Evolutionary conservation across 2,888 invertebrate species (phyloP), one percentile per base, ranked within the genome.

Genomic region (Halictus quadricinctus): DNA sequence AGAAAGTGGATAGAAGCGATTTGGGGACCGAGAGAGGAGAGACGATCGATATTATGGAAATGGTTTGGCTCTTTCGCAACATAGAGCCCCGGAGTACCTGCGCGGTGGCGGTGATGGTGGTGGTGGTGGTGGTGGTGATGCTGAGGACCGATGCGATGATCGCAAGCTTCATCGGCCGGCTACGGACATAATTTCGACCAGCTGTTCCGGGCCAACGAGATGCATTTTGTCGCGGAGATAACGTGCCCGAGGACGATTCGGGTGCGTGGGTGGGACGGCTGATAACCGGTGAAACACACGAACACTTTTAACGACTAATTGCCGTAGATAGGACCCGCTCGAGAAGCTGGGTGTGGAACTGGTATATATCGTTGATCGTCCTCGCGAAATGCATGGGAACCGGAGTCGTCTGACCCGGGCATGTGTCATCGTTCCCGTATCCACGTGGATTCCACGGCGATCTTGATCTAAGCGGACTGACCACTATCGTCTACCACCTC

Each of bases 211-310:
- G 81, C 92, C 89, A 91, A 91, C 87, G 93, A 91, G 92, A 93
- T 93, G 92, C 93, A 93, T 93, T 93, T 93, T 93, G 93, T 93
- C 91, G 90, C 88, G 86, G 86, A 90, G 93, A 93, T 93, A 93
- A 93, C 88, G 88, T 83, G 85, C 79, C 84, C 82, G 80, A 64
- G 83, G 75, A 84, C 77, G 86, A 88, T 87, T 87, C 75, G 79
- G 88, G 76, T 83, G 89, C 90, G 90, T 92, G 92, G 92, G 90
- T 92, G 92, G 92, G 91, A 90, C 92, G 87, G 88, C 80, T 84
- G 90, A 90, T 90, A 90, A 89, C 86, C 83, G 87, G 87, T 83
- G 84, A 86, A 90, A 92, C 91, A 90, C 90, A 90, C 89, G 91
- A 91, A 92, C 90, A 92, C 92, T 91, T 91, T 92, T 90, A 91